Evolutionary conservation across 2,113 vertebrate species (phyloP), one percentile per base, ranked within the genome.

Genomic region (Campylomormyrus tamandua): DNA sequence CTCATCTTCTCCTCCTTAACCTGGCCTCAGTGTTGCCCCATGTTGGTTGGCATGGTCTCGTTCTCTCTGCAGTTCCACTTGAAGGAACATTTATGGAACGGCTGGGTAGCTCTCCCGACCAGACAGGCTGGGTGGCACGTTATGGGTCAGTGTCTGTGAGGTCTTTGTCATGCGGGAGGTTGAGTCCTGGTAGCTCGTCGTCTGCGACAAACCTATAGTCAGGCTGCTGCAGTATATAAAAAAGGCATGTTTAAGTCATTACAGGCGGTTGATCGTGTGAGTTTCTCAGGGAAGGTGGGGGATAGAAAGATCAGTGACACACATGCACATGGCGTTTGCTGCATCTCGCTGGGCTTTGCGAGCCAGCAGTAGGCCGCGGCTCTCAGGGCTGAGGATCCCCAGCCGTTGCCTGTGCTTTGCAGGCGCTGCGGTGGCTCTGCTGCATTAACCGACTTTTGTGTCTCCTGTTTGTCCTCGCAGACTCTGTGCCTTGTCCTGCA

Each of bases 391-490:
- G n/a, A 10, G 8, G 58, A 10, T 66, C 27, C 27, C 58, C 24
- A 3, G 58, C 9, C 53, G 8, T 77, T 3, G 62, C 21, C 31
- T 13, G 13, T 58, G 58, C 58, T 62, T 62, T 27, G 45, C 42
- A n/a, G 21, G 45, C 50, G 19, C 3, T 24, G 3, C 4, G n/a
- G n/a, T 49, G 24, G 21, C 10, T 49, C 45, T 5, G 35, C 31
- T 19, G 17, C 35, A 19, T 80, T 80, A 19, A 80, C 35, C 15
- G 31, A 80, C 1, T 17, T 39, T 35, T 19, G 74, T 35, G 13
- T 35, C 49, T 21, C 88, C 31, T 11, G 8, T 17, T 35, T 90
- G 56, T 91, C 88, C 74, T 88, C 89, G 35, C 77, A 93, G 92
- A 89, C 42, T 31, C 62, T 8, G 91, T 87, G 85, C 9, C n/a